Base-by-base conservation (phyloP, 2,113 vertebrate species). In the Rhinichthys klamathensis region DNA sequence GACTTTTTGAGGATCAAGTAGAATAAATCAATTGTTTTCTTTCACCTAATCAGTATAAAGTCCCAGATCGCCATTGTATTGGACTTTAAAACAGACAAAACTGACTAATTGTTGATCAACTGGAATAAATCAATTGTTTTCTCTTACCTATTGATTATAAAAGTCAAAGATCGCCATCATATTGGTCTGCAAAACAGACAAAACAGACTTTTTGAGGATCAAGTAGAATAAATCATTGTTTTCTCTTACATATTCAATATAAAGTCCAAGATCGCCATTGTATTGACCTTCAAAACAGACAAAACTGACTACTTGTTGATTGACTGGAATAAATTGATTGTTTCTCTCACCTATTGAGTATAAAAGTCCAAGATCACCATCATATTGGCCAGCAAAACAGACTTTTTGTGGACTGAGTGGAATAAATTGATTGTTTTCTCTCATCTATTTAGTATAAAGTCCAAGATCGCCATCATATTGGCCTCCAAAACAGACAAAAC, bases 291-390 rank as follows among this genome's bases (percentile, higher is more conserved):
- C 30, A 30, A 30, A 30, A 30, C 30, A 30, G 30, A 30, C 30
- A 38, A 69, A 69, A 70, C 32, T 0, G 11, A 72, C 1, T 6
- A 3, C 0, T 46, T 46, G 23, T 25, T 1, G 3, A 38, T 11
- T 0, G 1, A 70, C 0, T 38, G 6, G 3, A 38, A 38, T 70
- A 70, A 70, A 41, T 6, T 0, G 0, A 70, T 41, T 2, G 9
- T 5, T 72, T 41, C 6, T 2, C 6, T 41, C 12, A 30, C 1
- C 0, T 30, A 41, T 12, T 41, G 0, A n/a, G 35, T 41, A 35
- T 35, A 30, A 72, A 41, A 72, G 11, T 44, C 21, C 2, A n/a
- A 13, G 38, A 44, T 44, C 4, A 0, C 21, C 9, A n/a, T 72
- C 0, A 15, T 44, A 44, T n/a, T 72, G 69, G 38, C 2, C 3